Evolutionary conservation across 2,113 vertebrate genomes (phyloP), one percentile per base, ranked within the genome.

Genomic region (Barbus barbus): DNA sequence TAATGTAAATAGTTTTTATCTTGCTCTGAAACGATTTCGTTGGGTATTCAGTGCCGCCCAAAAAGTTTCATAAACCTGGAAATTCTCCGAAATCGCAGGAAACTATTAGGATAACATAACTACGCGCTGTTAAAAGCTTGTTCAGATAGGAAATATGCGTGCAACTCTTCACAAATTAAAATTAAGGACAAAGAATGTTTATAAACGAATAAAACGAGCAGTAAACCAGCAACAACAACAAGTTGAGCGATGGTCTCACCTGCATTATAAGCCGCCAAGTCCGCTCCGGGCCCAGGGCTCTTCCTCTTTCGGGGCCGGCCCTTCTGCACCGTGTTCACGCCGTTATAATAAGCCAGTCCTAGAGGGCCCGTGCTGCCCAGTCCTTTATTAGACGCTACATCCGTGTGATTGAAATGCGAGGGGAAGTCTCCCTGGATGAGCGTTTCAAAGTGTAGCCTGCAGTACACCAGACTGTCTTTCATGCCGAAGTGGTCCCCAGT

Each of bases 381-480:
- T 76, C 96, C 96, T 93, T 98, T 98, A 90, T 96, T 95, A 5
- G 96, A 91, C 4, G 95, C 96, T 85, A 96, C 96, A 86, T 98
- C 97, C 91, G 95, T 95, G 82, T 98, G 97, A 93, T 95, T 97
- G 94, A 98, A 99, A 88, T 97, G 97, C 79, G 96, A 94, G 84
- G 96, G 96, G 93, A 97, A 98, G 92, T 99, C 97, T 90, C 97
- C 98, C 92, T 98, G 98, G 89, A 99, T 95, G 88, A 99, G 95
- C 84, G 96, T 96, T 94, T 99, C 98, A 95, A 99, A 99, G 94
- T 99, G 98, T 92, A 98, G 95, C 84, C 98, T 97, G 91, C 98
- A 99, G 92, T 99, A 99, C 90, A 99, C 98, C 91, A 99, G 95
- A 92, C 95, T 98, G 96, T 99, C 98, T 94, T 99, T 99, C 97